Percentiles rank a stretch among this genome's conserved stretches.
phyloP scores from a whole-genome alignment of 2,113 vertebrate species.

The Bothrops jararaca region DNA sequence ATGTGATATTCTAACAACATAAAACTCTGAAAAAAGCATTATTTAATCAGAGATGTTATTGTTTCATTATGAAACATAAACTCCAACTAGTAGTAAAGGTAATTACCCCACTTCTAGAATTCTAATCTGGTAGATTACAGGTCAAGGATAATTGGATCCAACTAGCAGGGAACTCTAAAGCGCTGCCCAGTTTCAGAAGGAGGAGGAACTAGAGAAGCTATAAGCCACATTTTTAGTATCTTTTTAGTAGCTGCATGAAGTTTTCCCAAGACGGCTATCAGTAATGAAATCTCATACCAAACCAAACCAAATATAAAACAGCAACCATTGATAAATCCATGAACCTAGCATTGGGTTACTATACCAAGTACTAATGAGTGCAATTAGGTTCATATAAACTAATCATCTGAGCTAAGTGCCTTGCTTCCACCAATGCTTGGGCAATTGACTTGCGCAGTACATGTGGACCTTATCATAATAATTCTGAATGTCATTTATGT shows the following conservation, averaged over 20 bases:
- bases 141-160: background rate
- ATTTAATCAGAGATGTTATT: background rate
- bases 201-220: background rate
- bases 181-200: background rate
- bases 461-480: background rate
- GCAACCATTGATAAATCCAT: background rate
- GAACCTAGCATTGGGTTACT: background rate
- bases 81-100: background rate
- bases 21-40: background rate
- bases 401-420: background rate
- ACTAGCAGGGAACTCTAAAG: background rate
- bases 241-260: background rate
- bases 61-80: background rate
- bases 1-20: background rate
- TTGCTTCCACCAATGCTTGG: background rate
- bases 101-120: background rate
- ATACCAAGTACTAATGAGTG: background rate
- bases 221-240: background rate
- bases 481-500: background rate
- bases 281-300: background rate
- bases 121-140: background rate
- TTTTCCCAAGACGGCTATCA: background rate
- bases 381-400: background rate
- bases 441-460: background rate
- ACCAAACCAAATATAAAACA: background rate